phyloP scores from a whole-genome alignment of 2,888 invertebrate genomes.

The Melipona beecheii region DNA sequence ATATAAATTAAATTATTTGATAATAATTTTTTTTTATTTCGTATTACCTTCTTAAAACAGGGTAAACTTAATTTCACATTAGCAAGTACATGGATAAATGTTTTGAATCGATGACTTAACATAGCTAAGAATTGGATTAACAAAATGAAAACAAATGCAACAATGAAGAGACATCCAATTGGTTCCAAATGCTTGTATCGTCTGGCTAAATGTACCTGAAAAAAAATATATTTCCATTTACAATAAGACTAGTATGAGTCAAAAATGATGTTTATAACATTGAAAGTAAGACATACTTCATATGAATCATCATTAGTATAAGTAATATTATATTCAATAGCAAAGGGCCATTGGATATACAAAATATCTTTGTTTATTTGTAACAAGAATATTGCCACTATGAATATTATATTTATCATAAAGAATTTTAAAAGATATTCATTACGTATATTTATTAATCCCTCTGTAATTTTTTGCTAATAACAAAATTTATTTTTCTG shows the following conservation, averaged over 20 bases:
- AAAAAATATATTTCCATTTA: conserved; percentile 6
- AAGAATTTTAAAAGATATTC: conserved; percentile 87
- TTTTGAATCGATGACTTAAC: conserved; percentile 88
- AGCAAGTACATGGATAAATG: conserved; percentile 89
- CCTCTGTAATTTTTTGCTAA: conserved; percentile 83
- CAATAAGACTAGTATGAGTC: not conserved
- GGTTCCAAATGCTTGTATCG: conserved; percentile 86
- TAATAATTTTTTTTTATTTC: conserved; percentile 3
- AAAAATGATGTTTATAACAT: not conserved
- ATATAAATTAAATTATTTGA: conserved; percentile 8
- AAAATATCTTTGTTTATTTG: conserved; percentile 87
- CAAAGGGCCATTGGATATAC: conserved; percentile 86
- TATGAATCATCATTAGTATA: conserved; percentile 77
- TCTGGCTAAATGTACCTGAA: conserved; percentile 82
- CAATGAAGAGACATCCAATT: conserved; percentile 87
- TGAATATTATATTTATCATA: conserved; percentile 89
- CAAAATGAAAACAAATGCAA: conserved; percentile 87
- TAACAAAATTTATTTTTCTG: conserved; percentile 34
- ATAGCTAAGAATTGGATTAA: conserved; percentile 88
- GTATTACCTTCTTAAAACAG: conserved; percentile 90
- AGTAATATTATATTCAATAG: conserved; percentile 84
- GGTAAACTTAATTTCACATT: conserved; percentile 92
- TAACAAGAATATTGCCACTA: conserved; percentile 87
- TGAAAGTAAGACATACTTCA: conserved; percentile 78
- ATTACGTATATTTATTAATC: conserved; percentile 86